A percentile compares a stretch with the other conserved stretches of the same genome.
These are phyloP conservation scores for Mirounga angustirostris DNA, from an alignment of 2,113 vertebrate species.

Conservation along the genomic window DNA sequence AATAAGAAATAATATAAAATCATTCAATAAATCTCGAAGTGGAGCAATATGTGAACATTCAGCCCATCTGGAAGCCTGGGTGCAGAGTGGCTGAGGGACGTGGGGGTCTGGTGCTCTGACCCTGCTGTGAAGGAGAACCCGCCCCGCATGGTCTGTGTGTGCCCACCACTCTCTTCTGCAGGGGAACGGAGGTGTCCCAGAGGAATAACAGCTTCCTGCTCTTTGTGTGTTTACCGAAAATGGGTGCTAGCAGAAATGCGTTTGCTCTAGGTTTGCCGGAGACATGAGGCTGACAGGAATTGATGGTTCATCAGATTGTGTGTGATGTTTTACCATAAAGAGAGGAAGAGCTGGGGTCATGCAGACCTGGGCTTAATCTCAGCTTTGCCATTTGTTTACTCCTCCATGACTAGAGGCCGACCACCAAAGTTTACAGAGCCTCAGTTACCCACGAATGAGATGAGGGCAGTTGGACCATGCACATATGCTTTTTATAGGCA, in stretches of 20 bases:
- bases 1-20: not conserved
- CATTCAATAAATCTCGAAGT: not conserved
- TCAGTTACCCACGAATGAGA: fast-evolving
- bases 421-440: fast-evolving
- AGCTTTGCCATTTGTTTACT: not conserved
- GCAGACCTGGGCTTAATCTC: not conserved
- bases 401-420: no score
- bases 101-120: not conserved
- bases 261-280: not conserved
- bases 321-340: not conserved
- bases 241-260: no score
- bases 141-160: not conserved
- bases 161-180: not conserved
- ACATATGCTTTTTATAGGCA: not conserved
- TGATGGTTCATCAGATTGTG: not conserved
- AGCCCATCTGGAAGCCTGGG: not conserved
- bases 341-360: not conserved
- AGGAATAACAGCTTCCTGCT: no score
- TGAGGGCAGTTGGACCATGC: fast-evolving
- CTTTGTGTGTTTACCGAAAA: not conserved
- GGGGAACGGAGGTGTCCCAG: not conserved
- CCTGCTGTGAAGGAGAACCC: not conserved
- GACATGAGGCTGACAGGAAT: not conserved
- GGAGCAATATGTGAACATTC: not conserved
- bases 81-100: not conserved